Conservation (phyloP, 1,140 invertebrate genomes). For the Yoshiicerus persimilis region DNA sequence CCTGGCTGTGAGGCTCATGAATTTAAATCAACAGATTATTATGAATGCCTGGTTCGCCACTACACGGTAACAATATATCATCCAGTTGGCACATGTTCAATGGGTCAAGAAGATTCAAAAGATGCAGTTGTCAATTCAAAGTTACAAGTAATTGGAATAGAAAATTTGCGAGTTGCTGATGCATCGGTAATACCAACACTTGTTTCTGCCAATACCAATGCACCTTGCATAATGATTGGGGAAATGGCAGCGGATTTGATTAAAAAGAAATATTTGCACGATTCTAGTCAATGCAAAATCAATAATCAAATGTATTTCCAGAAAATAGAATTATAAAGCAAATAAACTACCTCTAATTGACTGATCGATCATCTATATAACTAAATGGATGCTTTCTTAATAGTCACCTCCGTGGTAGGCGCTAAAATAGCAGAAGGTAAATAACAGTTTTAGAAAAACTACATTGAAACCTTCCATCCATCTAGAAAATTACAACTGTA, state of each 20-base stretch:
- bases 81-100: slow-evolving; percentile 86
- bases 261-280: background rate
- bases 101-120: slow-evolving; percentile 63
- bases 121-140: slow-evolving; percentile 59
- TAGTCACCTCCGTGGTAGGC: too few species aligned
- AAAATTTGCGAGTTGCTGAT: slow-evolving; percentile 42
- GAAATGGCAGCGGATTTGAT: background rate
- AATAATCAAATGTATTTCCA: background rate
- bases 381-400: too few species aligned
- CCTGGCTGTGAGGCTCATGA: background rate
- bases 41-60: slow-evolving; percentile 69
- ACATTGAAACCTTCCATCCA: too few species aligned
- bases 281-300: background rate
- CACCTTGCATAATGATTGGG: background rate
- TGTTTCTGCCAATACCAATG: background rate
- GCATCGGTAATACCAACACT: background rate
- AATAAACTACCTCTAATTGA: too few species aligned
- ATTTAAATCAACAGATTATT: background rate
- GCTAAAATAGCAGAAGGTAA: too few species aligned
- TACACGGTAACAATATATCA: slow-evolving; percentile 86
- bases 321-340: background rate
- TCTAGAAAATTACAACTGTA: too few species aligned
- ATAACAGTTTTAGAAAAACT: too few species aligned
- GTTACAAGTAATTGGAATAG: slow-evolving; percentile 57
- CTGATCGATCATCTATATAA: too few species aligned